Conservation (phyloP, 2,113 vertebrate species). For the Paralichthys olivaceus region DNA sequence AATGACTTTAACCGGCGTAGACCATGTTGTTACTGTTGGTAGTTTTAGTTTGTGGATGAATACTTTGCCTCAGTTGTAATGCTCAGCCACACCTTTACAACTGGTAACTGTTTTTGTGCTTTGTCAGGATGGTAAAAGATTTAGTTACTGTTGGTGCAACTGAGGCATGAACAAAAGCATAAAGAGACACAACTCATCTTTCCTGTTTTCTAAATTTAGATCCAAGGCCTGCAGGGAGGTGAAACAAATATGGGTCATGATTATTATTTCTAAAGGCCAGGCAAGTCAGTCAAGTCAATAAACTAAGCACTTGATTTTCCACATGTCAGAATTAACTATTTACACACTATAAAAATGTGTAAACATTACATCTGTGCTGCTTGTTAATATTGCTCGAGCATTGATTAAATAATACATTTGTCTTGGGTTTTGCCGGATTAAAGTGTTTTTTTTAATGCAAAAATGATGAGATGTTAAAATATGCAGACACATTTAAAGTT, state of each 20-base stretch:
- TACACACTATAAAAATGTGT: background rate
- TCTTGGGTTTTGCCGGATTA: background rate
- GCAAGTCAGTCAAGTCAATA: background rate
- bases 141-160: constrained; percentile 5
- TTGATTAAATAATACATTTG: background rate
- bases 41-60: background rate
- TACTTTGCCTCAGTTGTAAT: background rate
- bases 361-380: background rate
- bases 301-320: background rate
- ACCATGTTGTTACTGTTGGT: background rate
- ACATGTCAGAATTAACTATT: background rate
- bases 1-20: background rate
- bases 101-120: constrained; percentile 7
- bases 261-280: constrained; percentile 5
- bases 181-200: constrained; percentile 17
- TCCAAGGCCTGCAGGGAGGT: background rate
- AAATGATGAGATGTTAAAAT: background rate
- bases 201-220: constrained; percentile 43
- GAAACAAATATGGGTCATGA: background rate
- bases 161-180: constrained; percentile 19
- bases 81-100: constrained; percentile 14
- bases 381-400: background rate
- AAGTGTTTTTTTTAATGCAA: no score
- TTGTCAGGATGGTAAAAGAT: background rate
- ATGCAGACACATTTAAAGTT: background rate